Evolutionary conservation across 2,113 vertebrate genomes (phyloP).

Genomic region (Scophthalmus maximus): DNA sequence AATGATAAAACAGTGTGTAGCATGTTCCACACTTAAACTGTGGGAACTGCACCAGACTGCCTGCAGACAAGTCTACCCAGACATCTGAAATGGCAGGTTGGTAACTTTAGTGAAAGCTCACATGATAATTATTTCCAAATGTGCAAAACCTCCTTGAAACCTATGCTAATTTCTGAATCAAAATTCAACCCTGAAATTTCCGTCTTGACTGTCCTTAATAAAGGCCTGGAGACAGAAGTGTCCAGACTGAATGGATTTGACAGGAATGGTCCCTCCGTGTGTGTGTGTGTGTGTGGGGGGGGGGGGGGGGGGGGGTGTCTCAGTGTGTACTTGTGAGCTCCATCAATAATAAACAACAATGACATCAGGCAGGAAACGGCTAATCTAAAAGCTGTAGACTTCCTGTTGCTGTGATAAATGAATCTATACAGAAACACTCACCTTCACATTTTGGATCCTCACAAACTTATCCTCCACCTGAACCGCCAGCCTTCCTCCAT

Average conservation of each 20-base stretch:
- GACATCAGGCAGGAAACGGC: conserved; percentile 67
- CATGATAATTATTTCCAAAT: conserved; percentile 50
- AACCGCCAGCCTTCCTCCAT: conserved; percentile 89
- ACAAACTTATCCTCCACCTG: conserved; percentile 91
- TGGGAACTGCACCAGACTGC: conserved; percentile 9
- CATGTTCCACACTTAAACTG: conserved; percentile 9
- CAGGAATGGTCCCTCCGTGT: conserved; percentile 7
- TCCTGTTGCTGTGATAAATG: conserved; percentile 70
- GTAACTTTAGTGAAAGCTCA: conserved; percentile 34
- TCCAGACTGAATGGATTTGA: conserved; percentile 15
- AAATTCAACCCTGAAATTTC: neutral
- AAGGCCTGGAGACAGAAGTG: neutral
- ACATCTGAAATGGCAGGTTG: conserved; percentile 57
- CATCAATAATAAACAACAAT: conserved; percentile 65
- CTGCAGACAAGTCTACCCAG: conserved; percentile 17
- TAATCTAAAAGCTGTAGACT: conserved; percentile 68
- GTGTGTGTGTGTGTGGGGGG: conserved; percentile 1
- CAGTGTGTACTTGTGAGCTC: conserved; percentile 9
- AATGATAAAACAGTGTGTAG: neutral
- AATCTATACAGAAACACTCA: conserved; percentile 76
- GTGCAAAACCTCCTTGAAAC: conserved; percentile 1
- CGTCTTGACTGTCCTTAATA: neutral
- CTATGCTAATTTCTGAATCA: neutral
- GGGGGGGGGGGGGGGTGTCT: no score
- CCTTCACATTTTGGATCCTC: conserved; percentile 92